Evolutionary conservation across 2,113 vertebrate species (phyloP).

Genomic region (Acinonyx jubatus): DNA sequence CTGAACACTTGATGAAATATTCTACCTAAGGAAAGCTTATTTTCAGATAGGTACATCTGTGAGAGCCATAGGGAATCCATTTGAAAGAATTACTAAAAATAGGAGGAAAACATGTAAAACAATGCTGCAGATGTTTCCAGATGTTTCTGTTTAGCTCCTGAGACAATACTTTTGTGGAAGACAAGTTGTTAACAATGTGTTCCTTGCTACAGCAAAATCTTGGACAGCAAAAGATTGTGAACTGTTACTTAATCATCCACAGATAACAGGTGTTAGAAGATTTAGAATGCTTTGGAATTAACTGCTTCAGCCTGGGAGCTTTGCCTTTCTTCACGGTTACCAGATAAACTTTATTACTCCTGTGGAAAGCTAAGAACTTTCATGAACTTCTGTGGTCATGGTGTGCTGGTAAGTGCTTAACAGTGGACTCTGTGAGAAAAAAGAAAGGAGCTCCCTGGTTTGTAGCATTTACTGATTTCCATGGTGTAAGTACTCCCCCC

Average conservation of each 20-base stretch:
- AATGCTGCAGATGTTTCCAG: not conserved
- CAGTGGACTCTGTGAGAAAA: not conserved
- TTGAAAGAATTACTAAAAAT: constrained; percentile 1
- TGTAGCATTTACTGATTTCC: not conserved
- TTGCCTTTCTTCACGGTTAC: not conserved
- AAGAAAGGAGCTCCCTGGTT: not conserved
- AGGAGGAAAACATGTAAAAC: not conserved
- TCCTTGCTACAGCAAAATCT: not conserved
- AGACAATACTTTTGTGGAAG: not conserved
- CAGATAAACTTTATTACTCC: not conserved
- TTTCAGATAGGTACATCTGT: not conserved
- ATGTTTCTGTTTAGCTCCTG: not conserved
- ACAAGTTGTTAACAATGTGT: not conserved
- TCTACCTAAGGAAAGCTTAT: not conserved
- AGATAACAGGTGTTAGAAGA: not conserved
- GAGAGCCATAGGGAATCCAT: not conserved
- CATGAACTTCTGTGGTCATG: not conserved
- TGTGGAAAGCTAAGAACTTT: not conserved
- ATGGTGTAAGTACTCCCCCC: not conserved
- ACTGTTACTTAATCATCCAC: not conserved
- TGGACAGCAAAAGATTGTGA: not conserved
- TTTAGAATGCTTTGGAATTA: constrained; percentile 3
- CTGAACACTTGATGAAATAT: not conserved
- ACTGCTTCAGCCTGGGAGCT: not conserved
- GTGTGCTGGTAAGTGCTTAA: not conserved